These are phyloP conservation scores for Drosophila trapezifrons DNA, from an alignment of 1,140 invertebrate genomes.

Conservation along the genomic window DNA sequence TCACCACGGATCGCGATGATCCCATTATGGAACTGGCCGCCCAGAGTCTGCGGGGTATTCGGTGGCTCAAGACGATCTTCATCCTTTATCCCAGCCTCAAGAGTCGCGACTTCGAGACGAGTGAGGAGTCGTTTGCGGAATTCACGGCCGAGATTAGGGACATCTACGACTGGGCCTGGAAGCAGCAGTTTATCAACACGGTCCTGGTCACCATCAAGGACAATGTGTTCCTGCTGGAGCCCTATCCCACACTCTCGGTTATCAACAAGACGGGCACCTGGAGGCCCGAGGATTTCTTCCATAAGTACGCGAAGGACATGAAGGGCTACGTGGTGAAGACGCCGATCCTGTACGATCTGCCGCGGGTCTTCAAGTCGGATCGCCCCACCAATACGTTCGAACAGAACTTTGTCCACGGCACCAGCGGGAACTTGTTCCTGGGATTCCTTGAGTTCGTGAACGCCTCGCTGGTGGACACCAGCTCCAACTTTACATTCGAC, in stretches of 20 bases:
- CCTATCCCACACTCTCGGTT: slow-evolving; percentile 60
- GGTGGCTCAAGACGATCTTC: slow-evolving; percentile 69
- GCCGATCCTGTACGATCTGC: slow-evolving; percentile 65
- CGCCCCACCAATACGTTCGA: slow-evolving; percentile 26
- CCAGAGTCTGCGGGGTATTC: slow-evolving; percentile 40
- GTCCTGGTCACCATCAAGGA: slow-evolving; percentile 63
- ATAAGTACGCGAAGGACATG: slow-evolving; percentile 40
- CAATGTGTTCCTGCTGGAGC: slow-evolving; percentile 58
- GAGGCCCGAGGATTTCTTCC: slow-evolving; percentile 54
- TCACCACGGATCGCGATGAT: slow-evolving; percentile 63
- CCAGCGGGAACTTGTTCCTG: slow-evolving; percentile 66
- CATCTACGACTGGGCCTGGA: slow-evolving; percentile 65
- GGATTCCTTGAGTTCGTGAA: slow-evolving; percentile 67
- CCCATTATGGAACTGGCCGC: slow-evolving; percentile 74
- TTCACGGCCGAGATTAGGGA: slow-evolving; percentile 35
- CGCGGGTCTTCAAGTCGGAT: slow-evolving; percentile 61
- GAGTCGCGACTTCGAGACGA: slow-evolving; percentile 25
- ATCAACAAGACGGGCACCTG: slow-evolving; percentile 60
- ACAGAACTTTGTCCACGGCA: slow-evolving; percentile 48
- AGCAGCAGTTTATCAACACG: slow-evolving; percentile 62
- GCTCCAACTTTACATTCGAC: slow-evolving; percentile 14
- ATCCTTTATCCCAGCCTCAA: slow-evolving; percentile 53
- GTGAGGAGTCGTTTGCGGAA: slow-evolving; percentile 7
- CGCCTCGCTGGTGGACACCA: slow-evolving; percentile 60
- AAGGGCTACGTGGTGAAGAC: slow-evolving; percentile 61